phyloP scores from a whole-genome alignment of 2,888 invertebrate genomes.

The Cynaeus angustus region DNA sequence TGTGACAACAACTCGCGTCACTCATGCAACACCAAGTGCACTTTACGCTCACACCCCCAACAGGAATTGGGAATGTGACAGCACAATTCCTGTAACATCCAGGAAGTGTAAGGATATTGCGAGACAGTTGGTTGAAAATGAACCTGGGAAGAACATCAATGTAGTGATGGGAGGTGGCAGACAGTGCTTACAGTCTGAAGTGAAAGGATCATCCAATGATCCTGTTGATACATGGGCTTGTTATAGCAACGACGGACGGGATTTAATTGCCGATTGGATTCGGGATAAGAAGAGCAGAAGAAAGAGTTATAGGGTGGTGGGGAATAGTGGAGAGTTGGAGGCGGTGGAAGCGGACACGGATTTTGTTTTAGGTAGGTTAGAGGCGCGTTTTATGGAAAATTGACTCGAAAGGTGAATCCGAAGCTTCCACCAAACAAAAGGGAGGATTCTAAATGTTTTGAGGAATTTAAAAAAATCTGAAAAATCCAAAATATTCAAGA shows the following conservation, averaged over 20 bases:
- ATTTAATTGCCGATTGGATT: conserved; percentile 84
- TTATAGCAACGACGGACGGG: conserved; percentile 80
- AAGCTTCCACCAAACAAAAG: too few relatives aligned
- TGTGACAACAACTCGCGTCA: conserved; percentile 91
- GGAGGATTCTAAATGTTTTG: too few relatives aligned
- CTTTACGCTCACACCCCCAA: conserved; percentile 85
- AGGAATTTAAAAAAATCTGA: too few relatives aligned
- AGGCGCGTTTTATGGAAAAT: too few relatives aligned
- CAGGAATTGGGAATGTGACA: conserved; percentile 89
- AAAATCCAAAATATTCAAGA: too few relatives aligned
- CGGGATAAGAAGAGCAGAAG: conserved; percentile 71
- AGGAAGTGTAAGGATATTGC: conserved; percentile 87
- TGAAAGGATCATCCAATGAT: conserved; percentile 72
- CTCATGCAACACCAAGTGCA: conserved; percentile 90
- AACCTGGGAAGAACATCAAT: conserved; percentile 85
- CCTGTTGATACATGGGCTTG: conserved; percentile 73
- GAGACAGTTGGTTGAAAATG: conserved; percentile 84
- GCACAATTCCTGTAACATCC: conserved; percentile 75
- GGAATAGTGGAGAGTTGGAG: conserved; percentile 80
- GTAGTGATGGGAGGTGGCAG: conserved; percentile 92
- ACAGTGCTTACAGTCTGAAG: conserved; percentile 78
- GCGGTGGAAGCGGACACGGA: conserved; percentile 79
- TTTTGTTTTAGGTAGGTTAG: conserved; percentile 83
- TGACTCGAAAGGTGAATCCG: too few relatives aligned
- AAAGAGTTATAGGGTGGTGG: conserved; percentile 76